These are phyloP conservation scores for Ctenopoma multispine DNA, from an alignment of 2,797 vertebrate species.

Conservation along the genomic window DNA sequence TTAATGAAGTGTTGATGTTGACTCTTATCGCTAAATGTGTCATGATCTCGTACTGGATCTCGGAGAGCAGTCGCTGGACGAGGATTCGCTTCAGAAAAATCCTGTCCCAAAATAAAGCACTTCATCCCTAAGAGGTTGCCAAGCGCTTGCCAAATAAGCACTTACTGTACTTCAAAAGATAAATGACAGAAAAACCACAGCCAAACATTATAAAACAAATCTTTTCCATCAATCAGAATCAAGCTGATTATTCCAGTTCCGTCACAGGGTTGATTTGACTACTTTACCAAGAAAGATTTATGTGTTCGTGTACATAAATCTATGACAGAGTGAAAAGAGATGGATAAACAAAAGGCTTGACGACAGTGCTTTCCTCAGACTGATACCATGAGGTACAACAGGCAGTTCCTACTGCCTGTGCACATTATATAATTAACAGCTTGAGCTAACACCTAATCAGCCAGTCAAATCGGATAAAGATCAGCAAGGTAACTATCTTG, in stretches of 20 bases:
- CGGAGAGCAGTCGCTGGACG: slow-evolving; percentile 34
- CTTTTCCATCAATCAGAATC: slow-evolving; percentile 67
- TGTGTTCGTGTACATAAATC: slow-evolving; percentile 39
- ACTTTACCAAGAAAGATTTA: slow-evolving; percentile 50
- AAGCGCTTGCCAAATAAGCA: slow-evolving; percentile 81
- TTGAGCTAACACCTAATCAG: slow-evolving; percentile 37
- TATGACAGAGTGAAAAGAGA: slow-evolving; percentile 37
- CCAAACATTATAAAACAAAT: slow-evolving; percentile 73
- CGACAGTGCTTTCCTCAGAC: slow-evolving; percentile 7
- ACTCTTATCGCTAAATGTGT: slow-evolving; percentile 30
- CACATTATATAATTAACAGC: slow-evolving; percentile 37
- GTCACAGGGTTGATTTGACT: slow-evolving; percentile 33
- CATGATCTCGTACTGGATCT: slow-evolving; percentile 11
- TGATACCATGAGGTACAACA: slow-evolving; percentile 6
- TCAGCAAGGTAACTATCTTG: slow-evolving; percentile 26
- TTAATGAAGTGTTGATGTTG: slow-evolving; percentile 1
- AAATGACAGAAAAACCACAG: slow-evolving; percentile 64
- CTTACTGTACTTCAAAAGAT: slow-evolving; percentile 74
- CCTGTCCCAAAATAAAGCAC: slow-evolving; percentile 65
- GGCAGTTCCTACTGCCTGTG: slow-evolving; percentile 4
- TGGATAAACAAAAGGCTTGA: slow-evolving; percentile 30
- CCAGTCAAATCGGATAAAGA: slow-evolving; percentile 24
- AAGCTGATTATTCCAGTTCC: slow-evolving; percentile 56
- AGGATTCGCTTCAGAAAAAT: slow-evolving; percentile 62
- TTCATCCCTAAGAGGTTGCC: slow-evolving; percentile 64